Evolutionary conservation across 2,797 vertebrate genomes (phyloP).

Genomic region (Chelon labrosus): DNA sequence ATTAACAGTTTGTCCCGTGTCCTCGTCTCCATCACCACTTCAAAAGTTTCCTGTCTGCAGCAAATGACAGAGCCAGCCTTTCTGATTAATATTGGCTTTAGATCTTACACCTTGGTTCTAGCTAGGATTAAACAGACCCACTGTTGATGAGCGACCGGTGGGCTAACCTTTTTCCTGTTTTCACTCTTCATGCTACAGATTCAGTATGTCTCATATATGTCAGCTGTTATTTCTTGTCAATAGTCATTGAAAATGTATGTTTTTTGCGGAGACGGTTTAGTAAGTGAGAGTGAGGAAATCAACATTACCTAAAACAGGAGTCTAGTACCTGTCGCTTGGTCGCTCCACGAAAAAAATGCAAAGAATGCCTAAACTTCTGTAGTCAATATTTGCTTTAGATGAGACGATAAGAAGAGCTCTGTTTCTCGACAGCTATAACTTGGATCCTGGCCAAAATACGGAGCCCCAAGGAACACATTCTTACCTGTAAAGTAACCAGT

Average conservation of each 20-base stretch:
- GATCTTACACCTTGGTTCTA: background rate
- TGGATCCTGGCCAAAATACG: constrained; percentile 1
- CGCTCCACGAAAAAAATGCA: constrained; percentile 58
- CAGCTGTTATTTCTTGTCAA: background rate
- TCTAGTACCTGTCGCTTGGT: constrained; percentile 43
- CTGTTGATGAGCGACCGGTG: background rate
- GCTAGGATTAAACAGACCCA: background rate
- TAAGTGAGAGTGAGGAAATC: constrained; percentile 7
- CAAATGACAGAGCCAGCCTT: too few species aligned
- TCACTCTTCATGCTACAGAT: background rate
- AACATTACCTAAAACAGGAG: constrained; percentile 25
- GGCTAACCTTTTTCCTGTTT: background rate
- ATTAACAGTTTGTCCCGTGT: too few species aligned
- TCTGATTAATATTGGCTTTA: too few species aligned
- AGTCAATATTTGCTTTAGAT: constrained; percentile 67
- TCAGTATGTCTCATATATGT: background rate
- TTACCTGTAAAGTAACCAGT: constrained; percentile 11
- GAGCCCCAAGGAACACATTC: constrained; percentile 12
- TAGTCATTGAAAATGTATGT: background rate
- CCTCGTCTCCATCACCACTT: too few species aligned
- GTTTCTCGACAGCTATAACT: constrained; percentile 26
- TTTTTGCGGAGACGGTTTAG: background rate
- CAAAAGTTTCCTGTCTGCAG: too few species aligned
- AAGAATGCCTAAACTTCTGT: constrained; percentile 59
- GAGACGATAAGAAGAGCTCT: constrained; percentile 57